Conservation (phyloP, 2,888 invertebrate species). For the Keiferia lycopersicella region DNA sequence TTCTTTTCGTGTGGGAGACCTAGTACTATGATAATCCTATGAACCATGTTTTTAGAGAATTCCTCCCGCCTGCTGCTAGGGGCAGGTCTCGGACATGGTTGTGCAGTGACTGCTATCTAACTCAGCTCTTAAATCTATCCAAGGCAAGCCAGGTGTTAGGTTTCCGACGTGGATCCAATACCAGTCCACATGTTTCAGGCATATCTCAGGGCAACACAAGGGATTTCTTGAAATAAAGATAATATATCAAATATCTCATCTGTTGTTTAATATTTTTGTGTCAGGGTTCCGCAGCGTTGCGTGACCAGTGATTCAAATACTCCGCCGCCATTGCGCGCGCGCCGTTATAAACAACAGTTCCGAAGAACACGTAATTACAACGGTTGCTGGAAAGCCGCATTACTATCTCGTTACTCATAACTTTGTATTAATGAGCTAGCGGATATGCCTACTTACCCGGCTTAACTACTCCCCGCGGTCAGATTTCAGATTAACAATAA, state of each 20-base stretch:
- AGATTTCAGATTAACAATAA: conserved; percentile 6
- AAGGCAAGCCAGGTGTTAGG: too few species aligned
- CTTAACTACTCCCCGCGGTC: conserved; percentile 6
- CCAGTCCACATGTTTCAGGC: too few species aligned
- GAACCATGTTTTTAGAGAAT: too few species aligned
- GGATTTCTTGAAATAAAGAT: background rate
- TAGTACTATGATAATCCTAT: too few species aligned
- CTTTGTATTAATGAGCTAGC: conserved; percentile 14
- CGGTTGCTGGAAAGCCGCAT: conserved; percentile 23
- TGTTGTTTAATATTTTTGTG: conserved; percentile 21
- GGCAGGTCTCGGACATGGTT: too few species aligned
- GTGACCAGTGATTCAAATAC: conserved; percentile 36
- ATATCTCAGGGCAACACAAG: too few species aligned
- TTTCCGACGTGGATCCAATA: too few species aligned
- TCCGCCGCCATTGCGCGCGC: conserved; percentile 33
- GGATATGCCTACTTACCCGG: conserved; percentile 12
- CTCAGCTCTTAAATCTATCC: too few species aligned
- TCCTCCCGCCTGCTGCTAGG: too few species aligned
- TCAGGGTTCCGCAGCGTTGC: conserved; percentile 34
- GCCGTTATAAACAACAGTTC: conserved; percentile 38
- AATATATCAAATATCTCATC: conserved; percentile 8
- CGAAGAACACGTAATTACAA: conserved; percentile 25
- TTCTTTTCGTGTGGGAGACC: too few species aligned
- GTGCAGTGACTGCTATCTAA: too few species aligned
- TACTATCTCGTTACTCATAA: conserved; percentile 20